phyloP scores from a whole-genome alignment of 2,113 vertebrate species.

The Leuciscus idus region DNA sequence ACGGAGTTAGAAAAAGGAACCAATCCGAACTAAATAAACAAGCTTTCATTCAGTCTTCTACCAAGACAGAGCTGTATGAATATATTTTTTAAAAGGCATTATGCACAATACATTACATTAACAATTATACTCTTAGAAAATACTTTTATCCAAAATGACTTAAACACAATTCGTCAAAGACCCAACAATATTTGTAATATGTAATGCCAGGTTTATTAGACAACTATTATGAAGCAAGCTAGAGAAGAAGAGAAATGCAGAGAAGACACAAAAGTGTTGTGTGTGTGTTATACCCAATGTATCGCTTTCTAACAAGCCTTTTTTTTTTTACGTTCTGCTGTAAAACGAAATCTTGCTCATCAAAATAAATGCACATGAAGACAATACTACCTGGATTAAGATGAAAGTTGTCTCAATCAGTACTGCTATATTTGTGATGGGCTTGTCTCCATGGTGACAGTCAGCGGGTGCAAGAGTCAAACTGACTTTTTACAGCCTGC shows the following conservation, averaged over 20 bases:
- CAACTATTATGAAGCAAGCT: too few species aligned
- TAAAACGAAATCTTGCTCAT: not conserved
- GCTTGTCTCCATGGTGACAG: constrained; percentile 51
- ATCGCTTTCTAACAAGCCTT: not conserved
- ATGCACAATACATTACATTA: not conserved
- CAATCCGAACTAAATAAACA: not conserved
- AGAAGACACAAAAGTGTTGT: too few species aligned
- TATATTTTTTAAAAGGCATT: not conserved
- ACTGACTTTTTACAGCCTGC: constrained; percentile 19
- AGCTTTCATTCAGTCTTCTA: not conserved
- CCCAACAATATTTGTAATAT: not conserved
- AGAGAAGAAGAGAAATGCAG: too few species aligned
- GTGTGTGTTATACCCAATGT: not conserved
- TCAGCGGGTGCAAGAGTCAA: constrained; percentile 6
- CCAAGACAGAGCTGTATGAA: not conserved
- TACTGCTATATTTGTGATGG: constrained; percentile 36
- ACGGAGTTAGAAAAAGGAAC: not conserved
- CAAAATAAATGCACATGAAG: not conserved
- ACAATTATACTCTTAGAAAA: not conserved
- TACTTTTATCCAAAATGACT: not conserved
- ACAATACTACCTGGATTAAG: not conserved
- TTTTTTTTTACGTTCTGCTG: not conserved
- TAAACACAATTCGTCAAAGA: not conserved
- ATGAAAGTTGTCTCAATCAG: not conserved
- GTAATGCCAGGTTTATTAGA: too few species aligned